These are phyloP conservation scores for Siniperca undulata DNA, from an alignment of 2,797 vertebrate species.

Conservation along the genomic window DNA sequence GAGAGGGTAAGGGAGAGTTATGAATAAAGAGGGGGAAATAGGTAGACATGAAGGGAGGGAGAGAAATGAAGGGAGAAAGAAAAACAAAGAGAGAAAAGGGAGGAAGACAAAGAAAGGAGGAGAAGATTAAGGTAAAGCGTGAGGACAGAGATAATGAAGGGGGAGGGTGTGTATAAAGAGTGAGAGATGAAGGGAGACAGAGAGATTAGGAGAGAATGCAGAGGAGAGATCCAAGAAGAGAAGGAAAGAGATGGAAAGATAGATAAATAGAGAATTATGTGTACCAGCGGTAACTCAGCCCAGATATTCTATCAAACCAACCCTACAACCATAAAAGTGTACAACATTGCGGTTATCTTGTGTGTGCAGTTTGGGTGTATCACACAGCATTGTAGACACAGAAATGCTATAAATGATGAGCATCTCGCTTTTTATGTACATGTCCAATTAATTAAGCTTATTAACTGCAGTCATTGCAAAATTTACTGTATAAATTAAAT, in stretches of 20 bases:
- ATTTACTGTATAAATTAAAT: background rate
- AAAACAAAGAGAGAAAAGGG: constrained; percentile 33
- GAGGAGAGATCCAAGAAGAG: constrained; percentile 17
- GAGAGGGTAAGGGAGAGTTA: constrained; percentile 69
- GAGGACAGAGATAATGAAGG: constrained; percentile 44
- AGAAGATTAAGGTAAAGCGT: constrained; percentile 45
- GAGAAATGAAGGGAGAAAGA: constrained; percentile 17
- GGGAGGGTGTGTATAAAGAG: constrained; percentile 35
- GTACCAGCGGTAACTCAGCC: constrained; percentile 23
- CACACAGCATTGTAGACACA: background rate
- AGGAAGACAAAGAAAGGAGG: constrained; percentile 25
- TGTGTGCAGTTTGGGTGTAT: constrained; percentile 2
- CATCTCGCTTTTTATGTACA: background rate
- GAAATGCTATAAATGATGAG: background rate
- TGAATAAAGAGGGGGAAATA: constrained; percentile 68
- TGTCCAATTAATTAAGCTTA: background rate
- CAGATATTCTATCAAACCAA: constrained; percentile 37
- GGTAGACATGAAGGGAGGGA: constrained; percentile 24
- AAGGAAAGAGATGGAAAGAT: constrained; percentile 20
- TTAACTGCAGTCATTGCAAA: background rate
- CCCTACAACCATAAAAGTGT: constrained; percentile 33
- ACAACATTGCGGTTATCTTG: constrained; percentile 4
- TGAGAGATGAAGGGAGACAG: constrained; percentile 25
- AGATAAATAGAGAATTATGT: constrained; percentile 37
- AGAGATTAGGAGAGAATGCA: constrained; percentile 30